Evolutionary conservation across 1,140 invertebrate species (phyloP).

Genomic region (Anthonomus grandis): DNA sequence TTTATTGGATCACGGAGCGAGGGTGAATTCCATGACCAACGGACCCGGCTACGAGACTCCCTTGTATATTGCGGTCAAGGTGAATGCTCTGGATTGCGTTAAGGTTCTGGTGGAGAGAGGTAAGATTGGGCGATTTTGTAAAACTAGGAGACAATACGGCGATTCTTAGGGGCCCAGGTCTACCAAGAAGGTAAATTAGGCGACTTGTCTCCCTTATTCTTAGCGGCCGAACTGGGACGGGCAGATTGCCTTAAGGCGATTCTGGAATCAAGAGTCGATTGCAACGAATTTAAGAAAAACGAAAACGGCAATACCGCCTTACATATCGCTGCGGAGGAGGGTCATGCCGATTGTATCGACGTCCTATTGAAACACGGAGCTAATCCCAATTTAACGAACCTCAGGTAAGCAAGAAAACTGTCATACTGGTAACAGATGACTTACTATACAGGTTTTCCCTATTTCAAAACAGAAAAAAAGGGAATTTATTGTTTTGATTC

Average conservation of each 20-base stretch:
- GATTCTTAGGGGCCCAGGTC: constrained; percentile 8
- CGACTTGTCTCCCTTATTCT: constrained; percentile 71
- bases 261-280: constrained; percentile 58
- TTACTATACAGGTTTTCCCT: no score
- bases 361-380: constrained; percentile 68
- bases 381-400: constrained; percentile 66
- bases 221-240: constrained; percentile 71
- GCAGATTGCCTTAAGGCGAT: constrained; percentile 64
- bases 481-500: no score
- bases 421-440: no score
- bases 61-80: constrained; percentile 70
- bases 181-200: constrained; percentile 44
- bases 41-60: constrained; percentile 69
- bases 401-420: constrained; percentile 53
- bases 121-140: constrained; percentile 22
- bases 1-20: constrained; percentile 63
- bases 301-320: constrained; percentile 69
- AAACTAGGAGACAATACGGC: not conserved
- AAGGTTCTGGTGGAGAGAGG: constrained; percentile 63
- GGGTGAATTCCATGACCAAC: constrained; percentile 51
- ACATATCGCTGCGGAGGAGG: constrained; percentile 75
- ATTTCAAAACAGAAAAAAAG: no score
- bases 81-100: constrained; percentile 68
- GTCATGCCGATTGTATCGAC: constrained; percentile 67
- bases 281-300: constrained; percentile 57